Conservation (phyloP, 1,140 invertebrate genomes). For the Macrosteles quadrilineatus region DNA sequence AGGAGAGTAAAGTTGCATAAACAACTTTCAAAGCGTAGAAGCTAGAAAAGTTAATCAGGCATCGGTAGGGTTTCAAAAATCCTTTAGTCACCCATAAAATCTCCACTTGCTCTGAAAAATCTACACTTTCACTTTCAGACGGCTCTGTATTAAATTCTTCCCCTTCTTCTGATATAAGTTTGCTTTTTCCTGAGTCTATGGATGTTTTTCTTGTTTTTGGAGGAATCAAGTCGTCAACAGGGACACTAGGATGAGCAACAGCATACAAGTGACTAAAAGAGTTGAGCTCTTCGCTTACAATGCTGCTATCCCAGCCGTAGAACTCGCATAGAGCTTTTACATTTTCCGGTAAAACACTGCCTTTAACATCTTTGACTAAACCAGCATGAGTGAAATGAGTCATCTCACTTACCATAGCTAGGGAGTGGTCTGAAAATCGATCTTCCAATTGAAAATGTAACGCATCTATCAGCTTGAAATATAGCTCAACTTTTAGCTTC, state of each 20-base stretch:
- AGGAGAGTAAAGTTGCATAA: slow-evolving; percentile 27
- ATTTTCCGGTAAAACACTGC: slow-evolving; percentile 8
- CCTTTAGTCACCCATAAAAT: slow-evolving; percentile 21
- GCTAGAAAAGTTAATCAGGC: slow-evolving; percentile 20
- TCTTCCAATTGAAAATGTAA: slow-evolving; percentile 1
- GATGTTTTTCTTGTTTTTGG: background rate
- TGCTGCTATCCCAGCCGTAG: slow-evolving; percentile 3
- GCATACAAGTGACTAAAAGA: slow-evolving; percentile 5
- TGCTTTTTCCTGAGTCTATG: background rate
- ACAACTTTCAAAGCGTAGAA: slow-evolving; percentile 22
- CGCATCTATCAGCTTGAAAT: slow-evolving; percentile 5
- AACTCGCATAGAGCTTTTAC: background rate
- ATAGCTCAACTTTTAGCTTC: background rate
- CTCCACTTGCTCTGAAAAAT: background rate
- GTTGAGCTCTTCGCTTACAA: no score
- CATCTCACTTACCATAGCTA: slow-evolving; percentile 12
- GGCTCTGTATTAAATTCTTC: no score
- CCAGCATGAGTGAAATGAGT: slow-evolving; percentile 4
- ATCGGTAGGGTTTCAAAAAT: slow-evolving; percentile 19
- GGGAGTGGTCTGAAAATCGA: background rate
- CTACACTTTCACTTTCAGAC: background rate
- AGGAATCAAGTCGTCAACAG: slow-evolving; percentile 6
- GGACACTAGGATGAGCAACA: background rate
- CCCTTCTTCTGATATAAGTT: background rate
- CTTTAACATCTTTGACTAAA: background rate